Conservation (phyloP, 2,113 vertebrate species). For the Zingel zingel region DNA sequence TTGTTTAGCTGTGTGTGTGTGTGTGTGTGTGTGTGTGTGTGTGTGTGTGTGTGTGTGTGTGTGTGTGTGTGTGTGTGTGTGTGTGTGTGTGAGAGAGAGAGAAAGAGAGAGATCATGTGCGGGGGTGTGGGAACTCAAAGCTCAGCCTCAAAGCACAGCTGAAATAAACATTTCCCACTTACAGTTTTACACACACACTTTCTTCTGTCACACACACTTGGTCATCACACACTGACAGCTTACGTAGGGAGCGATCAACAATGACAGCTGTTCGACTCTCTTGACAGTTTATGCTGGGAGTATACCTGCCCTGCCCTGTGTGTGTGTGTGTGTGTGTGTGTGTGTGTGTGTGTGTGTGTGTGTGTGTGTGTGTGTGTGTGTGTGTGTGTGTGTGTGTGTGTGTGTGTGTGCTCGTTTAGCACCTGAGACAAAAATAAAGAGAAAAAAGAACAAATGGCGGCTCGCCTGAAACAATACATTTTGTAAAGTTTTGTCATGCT, state of each 20-base stretch:
- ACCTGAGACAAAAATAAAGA: neutral
- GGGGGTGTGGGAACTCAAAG: constrained; percentile 77
- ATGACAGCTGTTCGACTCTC: constrained; percentile 69
- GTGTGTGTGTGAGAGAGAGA: neutral
- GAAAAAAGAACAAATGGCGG: neutral
- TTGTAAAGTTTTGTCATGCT: constrained; percentile 6
- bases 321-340: neutral
- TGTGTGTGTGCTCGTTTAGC: neutral
- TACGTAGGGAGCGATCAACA: constrained; percentile 59
- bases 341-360: neutral
- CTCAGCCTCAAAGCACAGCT: constrained; percentile 70
- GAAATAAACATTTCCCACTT: constrained; percentile 67
- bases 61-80: constrained; percentile 17
- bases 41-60: constrained; percentile 1
- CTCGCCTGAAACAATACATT: constrained; percentile 15
- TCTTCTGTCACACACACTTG: constrained; percentile 53
- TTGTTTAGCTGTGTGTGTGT: constrained; percentile 53
- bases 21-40: constrained; percentile 14
- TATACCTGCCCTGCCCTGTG: constrained; percentile 42
- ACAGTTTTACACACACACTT: constrained; percentile 39
- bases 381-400: neutral
- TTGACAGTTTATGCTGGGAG: constrained; percentile 60
- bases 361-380: constrained; percentile 15
- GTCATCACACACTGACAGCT: constrained; percentile 63
- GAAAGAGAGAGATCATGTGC: constrained; percentile 49